Base-by-base conservation (phyloP, 2,113 vertebrate species). In the Laticauda colubrina region DNA sequence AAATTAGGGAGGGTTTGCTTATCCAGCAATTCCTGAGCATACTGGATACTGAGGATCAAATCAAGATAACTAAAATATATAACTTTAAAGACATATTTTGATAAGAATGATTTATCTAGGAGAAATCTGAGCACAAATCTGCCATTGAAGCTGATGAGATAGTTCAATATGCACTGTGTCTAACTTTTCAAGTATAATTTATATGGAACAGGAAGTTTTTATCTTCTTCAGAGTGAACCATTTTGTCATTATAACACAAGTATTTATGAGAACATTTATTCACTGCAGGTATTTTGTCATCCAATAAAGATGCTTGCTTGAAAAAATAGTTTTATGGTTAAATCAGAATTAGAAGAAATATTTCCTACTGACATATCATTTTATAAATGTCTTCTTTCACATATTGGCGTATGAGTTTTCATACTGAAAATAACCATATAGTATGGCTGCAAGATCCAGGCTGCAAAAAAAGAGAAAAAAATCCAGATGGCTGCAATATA, bases 141-240 rank as follows among this genome's bases (percentile, higher is more conserved):
- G 11, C 24, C 26, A 87, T 10, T 53, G 23, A 53, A 92, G 54
- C 18, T 20, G 48, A 34, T 39, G 43, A 15, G 56, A 48, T 53
- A 53, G 45, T 6, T 61, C 45, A 53, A 6, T 3, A 26, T 48
- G 29, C 39, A 89, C 43, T 5, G 7, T 45, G 55, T 39, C 87
- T 18, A 55, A 94, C 89, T 56, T n/a, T 20, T 89, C 29, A 57
- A 54, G 51, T 87, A 90, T 3, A 91, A 48, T 26, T 81, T 0
- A 87, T 57, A 93, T 85, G 48, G 91, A 81, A 86, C 4, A 51
- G 59, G n/a, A 91, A 88, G 91, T 86, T 93, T 86, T 85, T 23
- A 75, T 8, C 51, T 39, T n/a, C 4, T 93, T 93, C 91, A 91
- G 26, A 53, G n/a, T 89, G 24, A 85, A 88, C 91, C 86, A 3